Conservation (phyloP, 2,797 vertebrate genomes). For the Pelobates cultripes region DNA sequence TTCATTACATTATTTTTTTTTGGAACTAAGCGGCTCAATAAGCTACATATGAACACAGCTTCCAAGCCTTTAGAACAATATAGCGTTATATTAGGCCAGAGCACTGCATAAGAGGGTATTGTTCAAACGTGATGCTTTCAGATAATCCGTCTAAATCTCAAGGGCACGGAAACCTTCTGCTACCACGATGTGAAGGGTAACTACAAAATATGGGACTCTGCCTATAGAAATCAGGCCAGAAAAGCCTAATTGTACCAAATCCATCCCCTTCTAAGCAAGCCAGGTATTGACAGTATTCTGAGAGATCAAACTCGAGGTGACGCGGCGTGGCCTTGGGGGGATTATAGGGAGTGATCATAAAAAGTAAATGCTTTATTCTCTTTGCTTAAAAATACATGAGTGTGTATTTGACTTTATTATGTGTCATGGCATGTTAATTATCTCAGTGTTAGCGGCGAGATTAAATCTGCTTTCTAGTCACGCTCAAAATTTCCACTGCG, state of each 20-base stretch:
- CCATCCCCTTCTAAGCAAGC: neutral
- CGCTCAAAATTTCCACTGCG: too few relatives aligned
- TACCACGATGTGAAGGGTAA: slow-evolving; percentile 17
- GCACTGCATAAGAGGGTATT: slow-evolving; percentile 42
- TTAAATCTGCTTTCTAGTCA: too few relatives aligned
- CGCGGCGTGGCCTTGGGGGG: too few relatives aligned
- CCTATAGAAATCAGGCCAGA: neutral
- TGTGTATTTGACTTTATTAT: neutral
- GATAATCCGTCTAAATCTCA: slow-evolving; percentile 50
- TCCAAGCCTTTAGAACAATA: slow-evolving; percentile 23
- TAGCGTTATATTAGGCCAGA: slow-evolving; percentile 3
- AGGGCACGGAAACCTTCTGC: slow-evolving; percentile 42
- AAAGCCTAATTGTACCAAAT: neutral
- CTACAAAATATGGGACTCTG: neutral
- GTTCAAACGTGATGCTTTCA: slow-evolving; percentile 20
- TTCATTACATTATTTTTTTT: too few relatives aligned
- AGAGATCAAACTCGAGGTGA: neutral
- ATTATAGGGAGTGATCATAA: neutral
- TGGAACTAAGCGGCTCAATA: too few relatives aligned
- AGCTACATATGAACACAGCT: neutral
- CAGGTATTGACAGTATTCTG: neutral
- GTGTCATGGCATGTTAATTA: neutral
- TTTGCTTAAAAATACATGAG: neutral
- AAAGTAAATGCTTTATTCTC: neutral
- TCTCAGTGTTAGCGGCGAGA: neutral